These are phyloP conservation scores for Zaprionus ghesquierei DNA, from an alignment of 1,140 invertebrate genomes.

Conservation along the genomic window DNA sequence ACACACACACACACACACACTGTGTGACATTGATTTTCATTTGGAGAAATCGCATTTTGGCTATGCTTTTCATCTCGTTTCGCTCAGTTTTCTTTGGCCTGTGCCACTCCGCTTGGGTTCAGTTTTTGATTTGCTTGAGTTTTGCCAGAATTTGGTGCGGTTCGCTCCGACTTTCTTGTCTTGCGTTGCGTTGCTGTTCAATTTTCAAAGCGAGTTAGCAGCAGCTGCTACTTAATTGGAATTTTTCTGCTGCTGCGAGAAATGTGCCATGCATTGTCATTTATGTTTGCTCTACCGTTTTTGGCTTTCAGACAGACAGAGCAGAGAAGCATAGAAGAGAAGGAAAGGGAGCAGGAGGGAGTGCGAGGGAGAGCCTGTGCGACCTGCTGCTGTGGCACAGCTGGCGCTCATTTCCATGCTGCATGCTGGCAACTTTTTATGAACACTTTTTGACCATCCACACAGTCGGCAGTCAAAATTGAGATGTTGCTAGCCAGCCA, in stretches of 20 bases:
- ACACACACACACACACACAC: background rate
- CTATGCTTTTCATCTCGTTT: slow-evolving; percentile 21
- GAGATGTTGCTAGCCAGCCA: slow-evolving; percentile 11
- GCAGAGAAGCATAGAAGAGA: background rate
- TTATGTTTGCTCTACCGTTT: slow-evolving; percentile 49
- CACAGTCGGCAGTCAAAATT: slow-evolving; percentile 26
- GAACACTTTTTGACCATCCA: slow-evolving; percentile 25
- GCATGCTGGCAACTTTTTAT: slow-evolving; percentile 34
- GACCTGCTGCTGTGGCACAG: slow-evolving; percentile 18
- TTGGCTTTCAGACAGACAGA: slow-evolving; percentile 3
- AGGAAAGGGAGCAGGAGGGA: background rate
- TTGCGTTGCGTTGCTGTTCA: slow-evolving; percentile 45
- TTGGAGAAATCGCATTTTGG: slow-evolving; percentile 38
- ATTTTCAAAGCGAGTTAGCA: slow-evolving; percentile 59
- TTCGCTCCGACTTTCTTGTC: background rate
- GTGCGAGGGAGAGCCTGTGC: background rate
- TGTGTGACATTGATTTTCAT: slow-evolving; percentile 73
- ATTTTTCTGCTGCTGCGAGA: slow-evolving; percentile 57
- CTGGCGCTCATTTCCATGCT: slow-evolving; percentile 25
- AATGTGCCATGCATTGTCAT: slow-evolving; percentile 65
- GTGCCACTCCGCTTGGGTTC: background rate
- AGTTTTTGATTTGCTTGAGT: slow-evolving; percentile 21
- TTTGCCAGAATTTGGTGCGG: background rate
- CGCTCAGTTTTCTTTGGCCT: background rate
- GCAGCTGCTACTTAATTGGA: slow-evolving; percentile 75